Base-by-base conservation (phyloP, 1,140 invertebrate species). In the Aphaenogaster rudis region DNA sequence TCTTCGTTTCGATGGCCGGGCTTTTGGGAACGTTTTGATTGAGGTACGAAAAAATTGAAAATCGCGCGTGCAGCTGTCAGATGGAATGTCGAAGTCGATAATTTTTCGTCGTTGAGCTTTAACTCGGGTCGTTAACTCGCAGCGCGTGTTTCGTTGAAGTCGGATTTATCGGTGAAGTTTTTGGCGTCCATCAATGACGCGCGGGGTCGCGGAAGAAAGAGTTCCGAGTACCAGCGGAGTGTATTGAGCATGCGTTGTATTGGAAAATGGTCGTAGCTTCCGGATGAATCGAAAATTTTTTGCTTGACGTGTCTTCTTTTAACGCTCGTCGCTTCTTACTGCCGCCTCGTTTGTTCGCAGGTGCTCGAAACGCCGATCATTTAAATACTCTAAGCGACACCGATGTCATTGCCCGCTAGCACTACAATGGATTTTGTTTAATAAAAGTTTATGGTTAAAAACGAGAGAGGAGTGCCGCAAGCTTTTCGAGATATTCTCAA, bases 101-200 rank as follows among this genome's bases (percentile, higher is more conserved):
- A 88, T 88, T 81, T 81, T 74, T 81, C 50, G 71, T 52, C 52
- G 52, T 80, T 21, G 81, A 80, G 36, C 61, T 77, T 66, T 67
- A 81, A 72, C 28, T 28, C 72, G 67, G 63, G 1, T 77, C 48
- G 77, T 90, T 87, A 78, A 63, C 42, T 48, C n/a, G 2, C n/a
- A 15, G 7, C 21, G 3, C 33, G 54, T 69, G 45, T 52, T 76
- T 78, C 66, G 33, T 7, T 15, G 11, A 28, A 82, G 28, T 77
- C 39, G 17, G 36, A 86, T 67, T 78, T 89, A 81, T 86, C 71
- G 67, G 11, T 5, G 1, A 77, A 82, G 52, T 84, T 90, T 89
- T 81, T 67, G 71, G 45, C 39, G 42, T 86, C 59, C 48, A 50
- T 57, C 54, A 54, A 72, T 42, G 50, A 74, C 17, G 42, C 42